Evolutionary conservation across 2,797 vertebrate genomes (phyloP).

Genomic region (Molossus molossus): DNA sequence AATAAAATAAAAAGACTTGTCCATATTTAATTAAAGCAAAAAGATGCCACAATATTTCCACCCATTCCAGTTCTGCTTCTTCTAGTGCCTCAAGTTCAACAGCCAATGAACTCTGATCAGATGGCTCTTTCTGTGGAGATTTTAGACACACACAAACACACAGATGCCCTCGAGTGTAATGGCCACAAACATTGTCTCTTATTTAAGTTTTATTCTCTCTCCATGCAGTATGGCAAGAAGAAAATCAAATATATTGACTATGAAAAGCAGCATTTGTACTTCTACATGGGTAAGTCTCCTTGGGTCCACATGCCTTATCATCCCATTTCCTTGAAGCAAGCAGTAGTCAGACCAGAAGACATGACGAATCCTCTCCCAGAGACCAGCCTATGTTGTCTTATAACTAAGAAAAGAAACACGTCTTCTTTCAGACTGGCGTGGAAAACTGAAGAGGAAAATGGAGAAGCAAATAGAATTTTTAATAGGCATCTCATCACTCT

Average conservation of each 20-base stretch:
- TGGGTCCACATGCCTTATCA: not conserved
- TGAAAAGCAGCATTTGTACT: constrained; percentile 96
- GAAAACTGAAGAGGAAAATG: constrained; percentile 4
- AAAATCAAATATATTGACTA: constrained; percentile 96
- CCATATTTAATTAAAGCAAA: not conserved
- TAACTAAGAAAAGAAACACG: not conserved
- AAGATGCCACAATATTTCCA: not conserved
- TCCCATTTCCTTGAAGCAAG: not conserved
- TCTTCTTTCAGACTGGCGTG: not conserved
- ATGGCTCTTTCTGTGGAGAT: not conserved
- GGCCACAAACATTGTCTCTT: not conserved
- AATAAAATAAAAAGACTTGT: not conserved
- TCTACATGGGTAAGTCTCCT: constrained; percentile 93
- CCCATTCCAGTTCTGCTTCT: not conserved
- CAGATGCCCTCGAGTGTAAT: not conserved
- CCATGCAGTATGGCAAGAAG: constrained; percentile 94
- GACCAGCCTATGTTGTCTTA: not conserved
- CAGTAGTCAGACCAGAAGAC: not conserved
- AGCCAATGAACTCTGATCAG: not conserved
- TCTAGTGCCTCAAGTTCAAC: constrained; percentile 3
- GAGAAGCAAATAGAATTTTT: not conserved
- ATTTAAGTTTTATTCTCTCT: constrained; percentile 71
- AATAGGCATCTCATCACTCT: not conserved
- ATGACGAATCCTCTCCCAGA: not conserved
- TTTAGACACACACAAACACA: not conserved